Conservation (phyloP, 1,140 invertebrate genomes). For the Drosophila subobscura region DNA sequence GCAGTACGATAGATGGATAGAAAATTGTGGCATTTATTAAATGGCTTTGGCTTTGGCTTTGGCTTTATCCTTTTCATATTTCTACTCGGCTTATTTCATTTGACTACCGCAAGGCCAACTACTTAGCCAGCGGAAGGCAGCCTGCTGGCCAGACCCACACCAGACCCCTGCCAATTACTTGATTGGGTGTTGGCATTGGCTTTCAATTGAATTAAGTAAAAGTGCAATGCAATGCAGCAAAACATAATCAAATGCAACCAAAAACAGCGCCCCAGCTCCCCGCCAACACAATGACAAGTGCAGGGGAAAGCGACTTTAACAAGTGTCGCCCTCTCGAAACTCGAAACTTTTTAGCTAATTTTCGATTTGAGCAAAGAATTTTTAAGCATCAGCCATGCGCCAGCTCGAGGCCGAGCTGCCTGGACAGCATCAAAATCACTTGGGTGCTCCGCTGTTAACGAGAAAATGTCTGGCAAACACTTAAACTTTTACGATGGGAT, state of each 20-base stretch:
- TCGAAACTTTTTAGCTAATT: slow-evolving; percentile 76
- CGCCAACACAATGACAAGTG: too few relatives aligned
- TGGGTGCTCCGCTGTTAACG: slow-evolving; percentile 69
- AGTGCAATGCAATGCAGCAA: slow-evolving; percentile 50
- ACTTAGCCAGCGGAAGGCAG: slow-evolving; percentile 26
- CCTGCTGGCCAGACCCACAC: not conserved
- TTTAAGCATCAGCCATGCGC: slow-evolving; percentile 44
- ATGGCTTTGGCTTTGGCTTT: slow-evolving; percentile 57
- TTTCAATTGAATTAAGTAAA: slow-evolving; percentile 72
- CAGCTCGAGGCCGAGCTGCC: slow-evolving; percentile 21
- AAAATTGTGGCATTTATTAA: slow-evolving; percentile 81
- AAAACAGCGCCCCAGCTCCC: not conserved
- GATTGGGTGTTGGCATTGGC: slow-evolving; percentile 39
- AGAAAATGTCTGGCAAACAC: slow-evolving; percentile 80
- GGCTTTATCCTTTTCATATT: slow-evolving; percentile 14
- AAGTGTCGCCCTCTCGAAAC: slow-evolving; percentile 54
- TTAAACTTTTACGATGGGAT: slow-evolving; percentile 78
- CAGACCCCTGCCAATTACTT: slow-evolving; percentile 40
- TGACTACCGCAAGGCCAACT: slow-evolving; percentile 50
- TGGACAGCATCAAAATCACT: slow-evolving; percentile 71
- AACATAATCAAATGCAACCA: slow-evolving; percentile 28
- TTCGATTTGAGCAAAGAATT: slow-evolving; percentile 75
- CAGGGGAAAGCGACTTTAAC: slow-evolving; percentile 51
- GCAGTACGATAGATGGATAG: slow-evolving; percentile 43
- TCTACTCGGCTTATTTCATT: slow-evolving; percentile 48